Evolutionary conservation across 1,140 invertebrate species (phyloP), one percentile per base, ranked within the genome.

Genomic region (Philotrypesis tridentata): DNA sequence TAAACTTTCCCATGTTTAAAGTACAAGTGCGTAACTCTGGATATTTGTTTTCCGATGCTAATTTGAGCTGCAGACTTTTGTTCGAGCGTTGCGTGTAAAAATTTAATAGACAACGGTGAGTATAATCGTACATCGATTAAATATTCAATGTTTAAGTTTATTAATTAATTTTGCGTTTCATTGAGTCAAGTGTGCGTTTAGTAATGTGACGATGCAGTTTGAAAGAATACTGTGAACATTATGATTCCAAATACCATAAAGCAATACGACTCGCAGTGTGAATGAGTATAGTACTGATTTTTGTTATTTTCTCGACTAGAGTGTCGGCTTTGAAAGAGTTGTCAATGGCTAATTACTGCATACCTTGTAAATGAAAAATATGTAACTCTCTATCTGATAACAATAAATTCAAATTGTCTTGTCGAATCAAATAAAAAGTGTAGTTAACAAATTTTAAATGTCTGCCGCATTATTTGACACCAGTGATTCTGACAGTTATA

Each of bases 291-390:
- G n/a, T n/a, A n/a, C n/a, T n/a, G n/a, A 29, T 31, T 9, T 37
- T 80, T 27, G 23, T 72, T 73, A 63, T 40, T 65, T 40, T 74
- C 25, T 25, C 40, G 23, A 31, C 11, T 6, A n/a, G 37, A 37
- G 29, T 70, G 65, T 72, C 23, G 43, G 80, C 61, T 75, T 60
- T 65, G 17, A 37, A 74, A 29, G 43, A 72, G 9, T 27, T 80
- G 71, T 80, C 71, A 74, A 74, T 73, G 78, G 55, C 55, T 80
- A 80, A 71, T 72, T n/a, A 61, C 27, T 61, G 77, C 25, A 60
- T 65, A 75, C 72, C 21, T 75, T 81, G 79, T 81, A 81, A 81
- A 81, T 75, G 11, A 60, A 75, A 73, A 74, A 48, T 80, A 80
- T 81, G 71, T 81, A 75, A 68, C 61, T 68, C 40, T n/a, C 48